Evolutionary conservation across 2,888 invertebrate species (phyloP), one percentile per base, ranked within the genome.

Genomic region (Auanema freiburgensis): DNA sequence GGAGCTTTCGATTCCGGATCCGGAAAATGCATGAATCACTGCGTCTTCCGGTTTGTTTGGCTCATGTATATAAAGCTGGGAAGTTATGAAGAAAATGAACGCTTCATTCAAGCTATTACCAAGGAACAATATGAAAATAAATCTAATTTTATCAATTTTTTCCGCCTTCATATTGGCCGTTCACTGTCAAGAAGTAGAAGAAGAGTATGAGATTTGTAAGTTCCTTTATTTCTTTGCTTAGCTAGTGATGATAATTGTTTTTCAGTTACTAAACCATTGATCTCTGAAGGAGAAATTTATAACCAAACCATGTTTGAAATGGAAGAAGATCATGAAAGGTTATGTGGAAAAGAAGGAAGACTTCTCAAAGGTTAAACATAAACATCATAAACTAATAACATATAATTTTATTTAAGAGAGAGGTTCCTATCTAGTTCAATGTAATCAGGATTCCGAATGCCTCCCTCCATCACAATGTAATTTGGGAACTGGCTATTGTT

Each of bases 281-380:
- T 62, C 10, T 62, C 62, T 5, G 62, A 62, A 21, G 51, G 62
- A 8, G 42, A 42, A 21, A 33, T 40, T 42, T 14, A 25, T 4
- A 62, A 57, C 16, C 62, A 62, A 43, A 57, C 56, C 11, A 62
- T 62, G 62, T 63, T 63, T 25, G 57, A 63, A 24, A 63, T 63
- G 58, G 63, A 63, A 46, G 58, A 58, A 6, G 63, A 63, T 41
- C 63, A 63, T 46, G 63, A 63, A 21, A 41, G 63, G n/a, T 41
- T 63, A 2, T 63, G 63, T 53, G 63, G 63, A 51, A 21, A 16
- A 6, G 63, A 63, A 44, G 63, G 63, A n/a, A 33, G 63, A 23
- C 63, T 63, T 18, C 44, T 63, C 18, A 63, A 63, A 25, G 59
- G 59, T 59, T 8, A 41, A 3, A 12, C 14, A n/a, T 16, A 24